These are phyloP conservation scores for Drosophila meridiana DNA, from an alignment of 2,888 invertebrate species.

Conservation along the genomic window DNA sequence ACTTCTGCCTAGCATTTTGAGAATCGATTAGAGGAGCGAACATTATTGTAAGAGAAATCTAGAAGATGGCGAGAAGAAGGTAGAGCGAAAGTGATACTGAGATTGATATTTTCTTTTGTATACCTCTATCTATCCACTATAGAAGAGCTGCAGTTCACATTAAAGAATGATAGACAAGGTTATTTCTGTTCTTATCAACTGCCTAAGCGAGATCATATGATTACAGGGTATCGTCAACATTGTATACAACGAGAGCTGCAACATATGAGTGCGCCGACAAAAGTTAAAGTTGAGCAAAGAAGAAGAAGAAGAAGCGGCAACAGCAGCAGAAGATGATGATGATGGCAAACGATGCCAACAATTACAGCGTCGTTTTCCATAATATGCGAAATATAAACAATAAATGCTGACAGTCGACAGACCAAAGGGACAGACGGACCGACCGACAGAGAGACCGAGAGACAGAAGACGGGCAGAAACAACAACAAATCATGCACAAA, in stretches of 20 bases:
- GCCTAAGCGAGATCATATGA: neutral
- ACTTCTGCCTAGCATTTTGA: fast-evolving
- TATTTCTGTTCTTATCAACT: no score
- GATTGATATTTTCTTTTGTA: no score
- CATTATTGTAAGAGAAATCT: neutral
- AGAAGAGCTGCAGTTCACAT: no score
- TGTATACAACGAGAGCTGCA: constrained; percentile 24
- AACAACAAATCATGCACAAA: constrained; percentile 83
- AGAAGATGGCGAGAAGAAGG: neutral
- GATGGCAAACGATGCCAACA: constrained; percentile 51
- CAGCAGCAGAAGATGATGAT: constrained; percentile 20
- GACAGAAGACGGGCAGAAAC: constrained; percentile 10
- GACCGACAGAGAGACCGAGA: neutral
- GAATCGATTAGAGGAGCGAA: neutral
- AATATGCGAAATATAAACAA: constrained; percentile 80
- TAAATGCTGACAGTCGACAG: constrained; percentile 59
- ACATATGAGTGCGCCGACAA: constrained; percentile 56
- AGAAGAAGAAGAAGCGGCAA: neutral
- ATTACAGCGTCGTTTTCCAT: constrained; percentile 65
- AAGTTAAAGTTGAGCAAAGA: constrained; percentile 13
- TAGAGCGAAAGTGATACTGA: neutral
- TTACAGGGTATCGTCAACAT: constrained; percentile 23
- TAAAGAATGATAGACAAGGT: no score
- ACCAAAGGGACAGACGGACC: neutral
- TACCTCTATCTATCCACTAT: no score